phyloP scores from a whole-genome alignment of 1,140 invertebrate species.

The Zaprionus camerounensis region DNA sequence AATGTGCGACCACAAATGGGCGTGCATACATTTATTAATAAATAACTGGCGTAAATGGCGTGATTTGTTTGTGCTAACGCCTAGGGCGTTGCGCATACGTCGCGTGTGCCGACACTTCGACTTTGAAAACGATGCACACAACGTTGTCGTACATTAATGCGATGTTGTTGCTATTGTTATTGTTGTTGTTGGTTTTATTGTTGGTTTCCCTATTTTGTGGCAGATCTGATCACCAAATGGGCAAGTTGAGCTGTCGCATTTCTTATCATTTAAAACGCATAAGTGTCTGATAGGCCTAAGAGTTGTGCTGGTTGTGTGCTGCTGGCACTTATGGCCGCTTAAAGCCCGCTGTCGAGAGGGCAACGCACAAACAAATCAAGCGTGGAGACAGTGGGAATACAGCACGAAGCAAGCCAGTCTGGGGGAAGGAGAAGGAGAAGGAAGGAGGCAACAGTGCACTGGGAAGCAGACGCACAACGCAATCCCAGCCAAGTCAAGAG shows the following conservation, averaged over 20 bases:
- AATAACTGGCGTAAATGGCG: conserved; percentile 48
- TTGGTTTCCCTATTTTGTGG: background rate
- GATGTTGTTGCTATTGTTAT: background rate
- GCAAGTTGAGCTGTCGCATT: conserved; percentile 54
- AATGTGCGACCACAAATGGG: conserved; percentile 49
- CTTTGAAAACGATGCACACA: background rate
- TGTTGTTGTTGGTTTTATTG: background rate
- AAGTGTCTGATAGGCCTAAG: conserved; percentile 51
- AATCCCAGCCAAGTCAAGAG: conserved; percentile 66
- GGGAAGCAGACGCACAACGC: conserved; percentile 67
- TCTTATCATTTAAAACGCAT: conserved; percentile 78
- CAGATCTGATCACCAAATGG: conserved; percentile 27
- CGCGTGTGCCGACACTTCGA: conserved; percentile 37
- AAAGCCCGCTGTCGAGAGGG: conserved; percentile 47
- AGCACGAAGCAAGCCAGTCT: background rate
- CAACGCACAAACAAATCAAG: conserved; percentile 40
- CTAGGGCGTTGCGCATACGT: conserved; percentile 71
- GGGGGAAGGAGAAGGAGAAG: background rate
- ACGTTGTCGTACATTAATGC: background rate
- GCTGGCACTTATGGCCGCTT: conserved; percentile 56
- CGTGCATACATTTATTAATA: conserved; percentile 58
- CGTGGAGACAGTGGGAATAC: conserved; percentile 7
- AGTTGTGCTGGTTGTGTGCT: background rate
- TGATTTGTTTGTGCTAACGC: conserved; percentile 65
- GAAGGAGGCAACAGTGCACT: conserved; percentile 17